Evolutionary conservation across 1,140 invertebrate genomes (phyloP), one percentile per base, ranked within the genome.

Genomic region (Microvelia longipes): DNA sequence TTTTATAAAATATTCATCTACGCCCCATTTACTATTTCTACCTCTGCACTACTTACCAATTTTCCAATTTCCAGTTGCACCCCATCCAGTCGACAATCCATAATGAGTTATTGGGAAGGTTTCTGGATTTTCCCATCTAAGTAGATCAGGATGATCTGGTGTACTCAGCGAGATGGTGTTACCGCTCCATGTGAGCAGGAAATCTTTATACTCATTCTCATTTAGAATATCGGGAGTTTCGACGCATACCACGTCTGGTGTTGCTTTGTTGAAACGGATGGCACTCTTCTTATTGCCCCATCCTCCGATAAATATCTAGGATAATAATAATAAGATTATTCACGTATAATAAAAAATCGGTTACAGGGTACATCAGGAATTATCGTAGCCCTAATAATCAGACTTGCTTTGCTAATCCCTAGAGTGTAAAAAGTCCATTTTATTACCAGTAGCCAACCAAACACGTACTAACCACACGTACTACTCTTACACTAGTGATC

Each of bases 41-140:
- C n/a, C n/a, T n/a, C n/a, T n/a, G n/a, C n/a, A n/a, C n/a, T n/a
- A n/a, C n/a, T 64, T 87, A 83, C 92, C 89, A 75, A 94, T 85
- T 28, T 87, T 81, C 91, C 91, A 94, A 35, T 86, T 84, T n/a
- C 91, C 91, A 69, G 78, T 80, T 0, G 91, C 87, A 26, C 91
- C 91, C 90, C 90, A 93, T 63, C 89, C 90, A 63, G 91, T 93
- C 78, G 89, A 89, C 15, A 93, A 84, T 62, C 90, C 91, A 27
- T 90, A 87, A 77, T 88, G 86, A 70, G 82, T 82, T 28, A 92
- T 83, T 0, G 81, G 81, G 75, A 90, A 86, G 0, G 86, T 83
- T 72, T 89, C 85, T 0, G 85, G 85, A 75, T 92, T 88, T 1
- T 82, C 77, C 80, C 86, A 91, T 13, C 81, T 83, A 61, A 93